Evolutionary conservation across 2,797 vertebrate species (phyloP), one percentile per base, ranked within the genome.

Genomic region (Megaceryle alcyon): DNA sequence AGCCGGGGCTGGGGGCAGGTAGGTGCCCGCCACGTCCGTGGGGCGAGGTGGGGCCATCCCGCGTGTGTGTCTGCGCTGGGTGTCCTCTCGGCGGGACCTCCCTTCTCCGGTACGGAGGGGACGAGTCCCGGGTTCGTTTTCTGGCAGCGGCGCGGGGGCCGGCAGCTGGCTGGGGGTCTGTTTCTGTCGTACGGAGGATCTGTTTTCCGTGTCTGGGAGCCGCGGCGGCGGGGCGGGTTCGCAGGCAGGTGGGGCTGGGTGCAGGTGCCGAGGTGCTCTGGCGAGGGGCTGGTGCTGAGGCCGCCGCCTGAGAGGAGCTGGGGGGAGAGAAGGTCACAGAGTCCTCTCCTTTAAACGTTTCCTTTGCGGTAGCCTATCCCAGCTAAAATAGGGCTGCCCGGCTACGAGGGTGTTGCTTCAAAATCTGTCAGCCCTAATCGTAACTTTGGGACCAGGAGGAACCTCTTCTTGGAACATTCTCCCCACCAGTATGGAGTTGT

Each of bases 281-380:
- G 2, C 10, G 54, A 10, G 28, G 54, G 66, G 91, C 64, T 35
- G 76, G 31, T 35, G 43, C 64, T 19, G 78, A 35, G 57, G 81
- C 56, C 23, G 12, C 20, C 9, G 54, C 43, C 43, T 10, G 64
- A 33, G 87, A 28, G 29, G 31, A 37, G 29, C 4, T 4, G 12
- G 15, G 37, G n/a, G n/a, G 29, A 54, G 21, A 37, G 93, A 83
- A 96, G 94, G 94, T 91, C 92, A 39, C 64, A 3, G 31, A 77
- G 78, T 66, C 75, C 92, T 82, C 48, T 56, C 29, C 54, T 44
- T 13, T 13, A 3, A 2, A 26, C 18, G 2, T 7, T 31, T 13
- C 81, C 79, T 53, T 54, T 75, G 70, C 72, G 12, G 89, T 64
- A 33, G 33, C 8, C 60, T 56, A 84, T 9, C 39, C 41, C 29